phyloP scores from a whole-genome alignment of 1,140 invertebrate species.

The Drosophila busckii region DNA sequence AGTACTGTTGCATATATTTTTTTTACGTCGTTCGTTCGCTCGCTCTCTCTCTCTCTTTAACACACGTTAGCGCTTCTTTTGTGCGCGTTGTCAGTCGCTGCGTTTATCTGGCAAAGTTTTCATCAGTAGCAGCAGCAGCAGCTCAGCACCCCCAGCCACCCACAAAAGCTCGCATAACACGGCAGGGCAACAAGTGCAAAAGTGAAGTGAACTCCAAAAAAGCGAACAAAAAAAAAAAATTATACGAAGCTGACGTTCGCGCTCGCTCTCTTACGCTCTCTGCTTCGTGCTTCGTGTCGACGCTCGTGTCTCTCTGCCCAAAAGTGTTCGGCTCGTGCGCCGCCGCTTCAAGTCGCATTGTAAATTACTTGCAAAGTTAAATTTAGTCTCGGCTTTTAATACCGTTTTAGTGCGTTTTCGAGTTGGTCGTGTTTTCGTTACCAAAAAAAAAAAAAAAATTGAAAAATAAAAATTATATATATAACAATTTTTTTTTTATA shows the following conservation, averaged over 20 bases:
- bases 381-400: conserved; percentile 78
- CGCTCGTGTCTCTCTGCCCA: conserved; percentile 22
- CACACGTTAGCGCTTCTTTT: too few relatives aligned
- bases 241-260: conserved; percentile 17
- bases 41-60: too few relatives aligned
- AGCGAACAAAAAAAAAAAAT: conserved; percentile 6
- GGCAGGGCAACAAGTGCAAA: conserved; percentile 43
- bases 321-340: conserved; percentile 28
- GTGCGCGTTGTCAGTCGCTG: conserved; percentile 39
- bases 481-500: background rate
- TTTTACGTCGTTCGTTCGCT: too few relatives aligned
- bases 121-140: conserved; percentile 4
- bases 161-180: background rate
- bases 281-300: conserved; percentile 35
- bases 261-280: conserved; percentile 8
- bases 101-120: conserved; percentile 30
- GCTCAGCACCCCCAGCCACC: conserved; percentile 1
- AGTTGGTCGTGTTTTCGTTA: conserved; percentile 76
- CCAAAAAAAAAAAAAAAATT: conserved; percentile 17
- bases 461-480: background rate
- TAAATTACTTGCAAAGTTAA: conserved; percentile 78
- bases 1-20: too few relatives aligned
- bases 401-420: conserved; percentile 78
- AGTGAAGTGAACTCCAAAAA: conserved; percentile 64
- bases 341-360: conserved; percentile 45